A percentile compares a stretch with the other conserved stretches of the same genome.
Evolutionary conservation across 2,113 vertebrate genomes (phyloP).

Genomic region (Osmerus mordax): DNA sequence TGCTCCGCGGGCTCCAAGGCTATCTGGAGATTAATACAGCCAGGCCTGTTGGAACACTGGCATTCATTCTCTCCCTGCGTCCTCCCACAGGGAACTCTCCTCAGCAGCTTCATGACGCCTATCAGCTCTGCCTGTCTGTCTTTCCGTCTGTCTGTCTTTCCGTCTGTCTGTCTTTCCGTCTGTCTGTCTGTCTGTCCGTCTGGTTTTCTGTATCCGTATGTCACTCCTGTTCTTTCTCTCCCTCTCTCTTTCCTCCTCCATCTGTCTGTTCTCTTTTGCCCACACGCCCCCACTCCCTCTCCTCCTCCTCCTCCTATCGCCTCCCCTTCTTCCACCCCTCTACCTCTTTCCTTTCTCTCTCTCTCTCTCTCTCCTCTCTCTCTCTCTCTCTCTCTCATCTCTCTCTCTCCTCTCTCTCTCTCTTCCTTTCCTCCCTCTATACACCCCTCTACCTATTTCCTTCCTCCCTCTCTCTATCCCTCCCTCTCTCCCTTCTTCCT

Average conservation of each 20-base stretch:
- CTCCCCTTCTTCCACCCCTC: no score
- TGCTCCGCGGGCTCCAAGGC: constrained; percentile 61
- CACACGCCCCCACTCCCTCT: not conserved
- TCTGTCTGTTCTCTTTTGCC: not conserved
- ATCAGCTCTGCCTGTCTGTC: constrained; percentile 22
- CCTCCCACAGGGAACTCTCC: constrained; percentile 51
- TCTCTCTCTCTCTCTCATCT: no score
- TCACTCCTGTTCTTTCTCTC: no score
- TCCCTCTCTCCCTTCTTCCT: no score
- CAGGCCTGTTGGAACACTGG: constrained; percentile 66
- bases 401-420: no score
- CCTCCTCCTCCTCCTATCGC: not conserved
- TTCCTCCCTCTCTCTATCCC: no score
- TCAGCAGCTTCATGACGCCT: not conserved
- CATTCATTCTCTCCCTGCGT: constrained; percentile 67
- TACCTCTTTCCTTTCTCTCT: no score
- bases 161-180: not conserved
- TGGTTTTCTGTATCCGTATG: not conserved
- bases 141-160: constrained; percentile 11
- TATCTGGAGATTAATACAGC: constrained; percentile 69
- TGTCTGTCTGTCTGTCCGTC: not conserved
- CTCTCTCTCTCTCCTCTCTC: no score
- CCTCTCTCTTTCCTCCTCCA: no score
- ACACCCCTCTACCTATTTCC: no score
- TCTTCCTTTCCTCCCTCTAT: no score